Evolutionary conservation across 2,888 invertebrate species (phyloP), one percentile per base, ranked within the genome.

Genomic region (Galerucella pusilla): DNA sequence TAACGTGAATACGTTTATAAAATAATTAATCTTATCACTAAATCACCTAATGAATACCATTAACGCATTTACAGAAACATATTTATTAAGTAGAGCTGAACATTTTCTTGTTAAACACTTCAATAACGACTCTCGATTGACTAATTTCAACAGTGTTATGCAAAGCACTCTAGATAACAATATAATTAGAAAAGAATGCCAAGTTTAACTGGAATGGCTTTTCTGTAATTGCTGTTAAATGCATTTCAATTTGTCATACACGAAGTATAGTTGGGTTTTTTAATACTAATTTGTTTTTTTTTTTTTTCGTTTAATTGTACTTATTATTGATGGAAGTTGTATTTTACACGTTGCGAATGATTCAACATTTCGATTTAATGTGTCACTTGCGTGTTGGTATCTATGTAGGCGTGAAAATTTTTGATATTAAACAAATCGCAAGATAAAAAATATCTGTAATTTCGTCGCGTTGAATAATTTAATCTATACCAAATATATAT

Each of bases 141-240:
- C 60, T 60, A 60, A 60, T 60, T 25, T 60, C 28, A 60, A 60
- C 46, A 46, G 46, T 65, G 42, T 65, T 45, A 65, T 65, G 65
- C 65, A 65, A 65, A 65, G 45, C 65, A 49, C 28, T 63, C 28
- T n/a, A 63, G 14, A 28, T 14, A 65, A 42, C 64, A 6, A 64
- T 35, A 42, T 64, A 65, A 65, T 65, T 65, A 65, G 20, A 20
- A 46, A 46, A 46, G 65, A 65, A 65, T 65, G 65, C 45, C 25
- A 60, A 60, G 52, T n/a, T 52, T 52, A 52, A 52, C 52, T 52
- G n/a, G n/a, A 52, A 14, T 52, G 52, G n/a, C 52, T 14, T 52
- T n/a, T 49, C 52, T 35, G 52, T 52, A 52, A 52, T 52, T 14
- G 14, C 7, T 52, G n/a, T n/a, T 52, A 52, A 52, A 52, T 52